Base-by-base conservation (phyloP, 2,888 invertebrate species). In the Molorchus minor region DNA sequence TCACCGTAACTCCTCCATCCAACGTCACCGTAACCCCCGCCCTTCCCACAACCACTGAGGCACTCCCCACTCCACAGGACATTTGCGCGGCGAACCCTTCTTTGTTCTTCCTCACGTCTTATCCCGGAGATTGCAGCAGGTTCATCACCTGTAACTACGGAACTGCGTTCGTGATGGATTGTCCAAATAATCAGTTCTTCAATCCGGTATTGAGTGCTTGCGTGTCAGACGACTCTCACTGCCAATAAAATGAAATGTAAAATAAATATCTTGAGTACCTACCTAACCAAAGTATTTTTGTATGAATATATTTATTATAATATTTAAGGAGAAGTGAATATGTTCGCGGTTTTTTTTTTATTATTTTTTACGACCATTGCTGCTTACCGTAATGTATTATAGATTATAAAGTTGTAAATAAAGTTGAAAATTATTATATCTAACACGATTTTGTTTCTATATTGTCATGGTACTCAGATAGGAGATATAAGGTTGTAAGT, bases 61-160 rank as follows among this genome's bases (percentile, higher is more conserved):
- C 4, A 10, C 13, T 29, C 1, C 44, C 5, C 19, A 33, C 33
- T 15, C 43, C 53, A 15, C 7, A 30, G 1, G 12, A 33, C n/a
- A 35, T 44, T 5, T 53, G 53, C 19, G 43, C 41, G 19, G 15
- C 17, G 17, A 10, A 43, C 8, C 15, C 43, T 1, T 1, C 12
- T 1, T 5, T 1, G 29, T 55, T 64, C 25, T 64, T 61, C 36
- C 12, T 64, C 12, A 49, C 41, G 7, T 17, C 57, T 2, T 30
- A 58, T 10, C 61, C 56, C 3, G 15, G 20, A 3, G 53, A 58
- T 15, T 66, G 66, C 16, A 44, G 52, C 12, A 52, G 13, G 15
- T 66, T 60, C 36, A 46, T 66, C 20, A 56, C 62, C 7, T 66
- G 66, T 45, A 58, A 33, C 8, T 64, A 51, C 17, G 66, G 66